These are phyloP conservation scores for Drosophila barbarae DNA, from an alignment of 2,888 invertebrate genomes.

Conservation along the genomic window DNA sequence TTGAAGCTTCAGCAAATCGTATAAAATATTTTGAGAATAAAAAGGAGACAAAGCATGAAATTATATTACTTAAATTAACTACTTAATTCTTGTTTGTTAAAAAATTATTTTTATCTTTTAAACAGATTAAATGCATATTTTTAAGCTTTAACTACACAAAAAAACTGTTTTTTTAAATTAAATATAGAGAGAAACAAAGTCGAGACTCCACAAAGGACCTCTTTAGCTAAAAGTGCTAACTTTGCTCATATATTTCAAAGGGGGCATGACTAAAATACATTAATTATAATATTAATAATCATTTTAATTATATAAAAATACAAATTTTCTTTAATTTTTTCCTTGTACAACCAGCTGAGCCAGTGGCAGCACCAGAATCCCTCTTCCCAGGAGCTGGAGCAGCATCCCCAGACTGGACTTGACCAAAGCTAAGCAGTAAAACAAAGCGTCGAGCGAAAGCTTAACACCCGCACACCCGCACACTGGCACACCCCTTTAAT, in stretches of 20 bases:
- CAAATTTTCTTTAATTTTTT: background rate
- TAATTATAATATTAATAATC: too few species aligned
- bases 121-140: too few species aligned
- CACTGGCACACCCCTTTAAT: slow-evolving; percentile 3
- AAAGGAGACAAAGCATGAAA: too few species aligned
- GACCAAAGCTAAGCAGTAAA: slow-evolving; percentile 61
- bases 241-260: background rate
- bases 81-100: too few species aligned
- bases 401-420: slow-evolving; percentile 47
- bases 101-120: too few species aligned
- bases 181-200: background rate
- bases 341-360: slow-evolving; percentile 14
- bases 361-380: slow-evolving; percentile 15
- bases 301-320: background rate
- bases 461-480: slow-evolving; percentile 40
- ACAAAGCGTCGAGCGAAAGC: slow-evolving; percentile 64
- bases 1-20: too few species aligned
- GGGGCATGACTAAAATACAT: too few species aligned
- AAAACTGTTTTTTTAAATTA: background rate
- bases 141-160: background rate
- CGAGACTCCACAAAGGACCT: background rate
- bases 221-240: background rate
- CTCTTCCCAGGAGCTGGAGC: slow-evolving; percentile 4
- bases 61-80: too few species aligned
- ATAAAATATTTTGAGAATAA: background rate